Percentiles rank a stretch among this genome's conserved stretches.
These are phyloP conservation scores for Ceratina calcarata DNA, from an alignment of 1,140 invertebrate genomes.

Conservation along the genomic window DNA sequence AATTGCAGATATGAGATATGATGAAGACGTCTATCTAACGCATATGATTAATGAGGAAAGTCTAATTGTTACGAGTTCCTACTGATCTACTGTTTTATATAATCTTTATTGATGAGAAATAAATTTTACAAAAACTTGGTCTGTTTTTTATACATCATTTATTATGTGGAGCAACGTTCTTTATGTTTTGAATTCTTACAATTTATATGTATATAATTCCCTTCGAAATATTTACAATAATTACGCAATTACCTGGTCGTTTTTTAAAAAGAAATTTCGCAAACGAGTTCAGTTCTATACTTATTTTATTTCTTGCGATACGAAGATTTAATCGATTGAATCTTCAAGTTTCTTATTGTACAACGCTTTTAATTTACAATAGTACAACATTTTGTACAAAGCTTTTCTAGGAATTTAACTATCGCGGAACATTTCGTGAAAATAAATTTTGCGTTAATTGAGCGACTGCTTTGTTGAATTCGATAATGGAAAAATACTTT, in stretches of 20 bases:
- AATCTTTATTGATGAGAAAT: constrained; percentile 39
- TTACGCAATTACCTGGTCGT: not conserved
- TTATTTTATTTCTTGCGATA: not conserved
- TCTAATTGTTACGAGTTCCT: constrained; percentile 33
- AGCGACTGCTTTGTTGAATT: not conserved
- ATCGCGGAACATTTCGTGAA: not conserved
- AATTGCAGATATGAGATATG: not conserved
- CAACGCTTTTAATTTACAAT: constrained; percentile 24
- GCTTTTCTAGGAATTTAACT: too few species aligned
- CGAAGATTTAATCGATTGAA: constrained; percentile 7
- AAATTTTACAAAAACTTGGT: constrained; percentile 45
- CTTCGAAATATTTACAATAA: constrained; percentile 33
- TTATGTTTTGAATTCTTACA: constrained; percentile 14
- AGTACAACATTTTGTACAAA: constrained; percentile 11
- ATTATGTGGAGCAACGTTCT: constrained; percentile 30
- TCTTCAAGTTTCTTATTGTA: constrained; percentile 19
- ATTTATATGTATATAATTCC: constrained; percentile 27
- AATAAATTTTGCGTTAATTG: not conserved
- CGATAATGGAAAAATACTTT: not conserved
- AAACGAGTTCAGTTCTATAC: not conserved
- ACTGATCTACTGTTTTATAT: constrained; percentile 34
- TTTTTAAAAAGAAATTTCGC: not conserved
- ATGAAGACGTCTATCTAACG: not conserved
- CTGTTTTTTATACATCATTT: constrained; percentile 40
- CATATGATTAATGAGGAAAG: constrained; percentile 4